phyloP scores from a whole-genome alignment of 2,888 invertebrate genomes.

The Campaea margaritaria region DNA sequence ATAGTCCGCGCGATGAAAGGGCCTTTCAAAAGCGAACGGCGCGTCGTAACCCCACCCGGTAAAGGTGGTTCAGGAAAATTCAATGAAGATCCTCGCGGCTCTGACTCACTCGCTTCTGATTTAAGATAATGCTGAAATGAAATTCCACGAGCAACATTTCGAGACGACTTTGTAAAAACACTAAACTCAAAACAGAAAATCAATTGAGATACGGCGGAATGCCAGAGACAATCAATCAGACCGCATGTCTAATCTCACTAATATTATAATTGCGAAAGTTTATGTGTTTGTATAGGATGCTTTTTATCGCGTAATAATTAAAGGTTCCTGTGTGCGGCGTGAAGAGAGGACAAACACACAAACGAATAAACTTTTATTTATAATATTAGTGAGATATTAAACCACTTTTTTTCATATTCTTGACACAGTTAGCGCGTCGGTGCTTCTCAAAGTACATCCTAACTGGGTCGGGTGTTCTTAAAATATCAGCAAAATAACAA shows the following conservation, averaged over 20 bases:
- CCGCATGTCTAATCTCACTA: constrained; percentile 8
- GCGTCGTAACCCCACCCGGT: constrained; percentile 21
- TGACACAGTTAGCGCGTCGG: constrained; percentile 4
- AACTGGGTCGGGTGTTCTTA: no score
- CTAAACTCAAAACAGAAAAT: constrained; percentile 16
- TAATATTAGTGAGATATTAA: no score
- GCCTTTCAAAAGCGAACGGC: constrained; percentile 5
- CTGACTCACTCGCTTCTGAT: constrained; percentile 15
- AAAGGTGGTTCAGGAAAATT: constrained; percentile 8
- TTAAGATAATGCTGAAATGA: constrained; percentile 15
- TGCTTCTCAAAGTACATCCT: not conserved
- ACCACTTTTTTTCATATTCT: constrained; percentile 20
- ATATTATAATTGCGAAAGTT: no score
- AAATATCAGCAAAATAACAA: not conserved
- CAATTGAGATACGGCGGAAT: constrained; percentile 16
- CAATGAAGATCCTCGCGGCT: constrained; percentile 13
- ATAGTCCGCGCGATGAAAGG: constrained; percentile 7
- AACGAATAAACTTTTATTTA: no score
- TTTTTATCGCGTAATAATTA: no score
- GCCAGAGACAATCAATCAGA: constrained; percentile 29
- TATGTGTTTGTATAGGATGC: no score
- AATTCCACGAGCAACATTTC: constrained; percentile 7
- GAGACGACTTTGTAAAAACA: constrained; percentile 1
- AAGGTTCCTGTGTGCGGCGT: no score
- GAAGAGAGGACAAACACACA: no score